A percentile compares a stretch with the other conserved stretches of the same genome.
These are phyloP conservation scores for Rhyacichthys aspro DNA, from an alignment of 2,797 vertebrate species.

Conservation along the genomic window DNA sequence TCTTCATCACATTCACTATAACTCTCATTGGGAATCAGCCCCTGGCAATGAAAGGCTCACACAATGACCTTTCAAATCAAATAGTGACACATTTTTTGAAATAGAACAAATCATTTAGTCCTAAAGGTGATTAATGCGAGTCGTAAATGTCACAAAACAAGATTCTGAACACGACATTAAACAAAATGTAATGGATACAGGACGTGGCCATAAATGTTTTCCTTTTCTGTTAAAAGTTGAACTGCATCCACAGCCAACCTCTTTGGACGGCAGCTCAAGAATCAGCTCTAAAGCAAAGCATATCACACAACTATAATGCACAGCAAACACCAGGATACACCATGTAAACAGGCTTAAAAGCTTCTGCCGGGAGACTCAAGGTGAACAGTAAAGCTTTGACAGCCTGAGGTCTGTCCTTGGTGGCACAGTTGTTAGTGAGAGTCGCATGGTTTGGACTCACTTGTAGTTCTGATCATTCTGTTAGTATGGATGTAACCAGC, in stretches of 20 bases:
- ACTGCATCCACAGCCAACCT: background rate
- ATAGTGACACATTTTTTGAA: background rate
- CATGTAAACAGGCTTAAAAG: constrained; percentile 11
- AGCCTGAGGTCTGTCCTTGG: constrained; percentile 21
- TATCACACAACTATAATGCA: constrained; percentile 10
- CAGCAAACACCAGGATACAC: background rate
- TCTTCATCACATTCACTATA: constrained; percentile 18
- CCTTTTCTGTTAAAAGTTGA: background rate
- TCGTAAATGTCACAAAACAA: constrained; percentile 17
- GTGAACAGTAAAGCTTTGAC: constrained; percentile 21
- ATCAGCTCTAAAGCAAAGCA: constrained; percentile 8
- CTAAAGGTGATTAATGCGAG: constrained; percentile 10
- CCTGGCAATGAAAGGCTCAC: constrained; percentile 9
- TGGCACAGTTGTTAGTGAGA: constrained; percentile 22
- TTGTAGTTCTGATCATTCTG: background rate
- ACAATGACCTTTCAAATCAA: constrained; percentile 2
- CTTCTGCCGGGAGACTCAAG: constrained; percentile 19
- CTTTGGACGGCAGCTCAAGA: background rate
- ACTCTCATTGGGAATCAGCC: background rate
- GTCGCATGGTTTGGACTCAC: no score
- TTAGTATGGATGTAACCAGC: background rate
- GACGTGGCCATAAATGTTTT: background rate
- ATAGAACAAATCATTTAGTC: background rate
- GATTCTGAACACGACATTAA: constrained; percentile 8
- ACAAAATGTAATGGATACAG: background rate